Conservation (phyloP, 2,888 invertebrate species). For the Congeria kusceri region DNA sequence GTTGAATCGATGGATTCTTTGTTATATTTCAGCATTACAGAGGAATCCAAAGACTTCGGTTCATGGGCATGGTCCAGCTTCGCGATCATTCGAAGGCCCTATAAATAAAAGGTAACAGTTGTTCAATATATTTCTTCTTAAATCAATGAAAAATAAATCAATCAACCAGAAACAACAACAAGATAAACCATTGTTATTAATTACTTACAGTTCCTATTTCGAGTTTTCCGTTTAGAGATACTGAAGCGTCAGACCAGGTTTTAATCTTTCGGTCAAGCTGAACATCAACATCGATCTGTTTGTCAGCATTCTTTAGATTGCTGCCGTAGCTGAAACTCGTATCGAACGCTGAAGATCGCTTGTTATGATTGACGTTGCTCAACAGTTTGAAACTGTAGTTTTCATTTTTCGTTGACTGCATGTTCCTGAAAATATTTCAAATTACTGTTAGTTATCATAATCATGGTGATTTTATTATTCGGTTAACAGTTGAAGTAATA, state of each 20-base stretch:
- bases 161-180: too few species aligned
- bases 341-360: slow-evolving; percentile 57
- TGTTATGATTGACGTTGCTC: slow-evolving; percentile 62
- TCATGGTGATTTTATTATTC: too few species aligned
- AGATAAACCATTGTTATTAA: too few species aligned
- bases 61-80: slow-evolving; percentile 69
- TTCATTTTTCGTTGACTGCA: slow-evolving; percentile 54
- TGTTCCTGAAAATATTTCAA: slow-evolving; percentile 43
- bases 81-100: slow-evolving; percentile 68
- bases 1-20: slow-evolving; percentile 60
- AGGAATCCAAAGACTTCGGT: slow-evolving; percentile 62
- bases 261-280: slow-evolving; percentile 53
- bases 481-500: too few species aligned
- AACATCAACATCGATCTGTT: slow-evolving; percentile 50
- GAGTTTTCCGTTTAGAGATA: slow-evolving; percentile 39
- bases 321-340: slow-evolving; percentile 63
- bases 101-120: slow-evolving; percentile 42
- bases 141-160: too few species aligned
- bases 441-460: too few species aligned
- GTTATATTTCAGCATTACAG: slow-evolving; percentile 58
- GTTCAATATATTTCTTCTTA: too few species aligned
- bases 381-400: slow-evolving; percentile 53
- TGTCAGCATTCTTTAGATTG: slow-evolving; percentile 61
- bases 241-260: slow-evolving; percentile 31
- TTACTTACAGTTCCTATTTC: slow-evolving; percentile 44